Conservation (phyloP, 2,113 vertebrate species). For the Callocephalon fimbriatum region DNA sequence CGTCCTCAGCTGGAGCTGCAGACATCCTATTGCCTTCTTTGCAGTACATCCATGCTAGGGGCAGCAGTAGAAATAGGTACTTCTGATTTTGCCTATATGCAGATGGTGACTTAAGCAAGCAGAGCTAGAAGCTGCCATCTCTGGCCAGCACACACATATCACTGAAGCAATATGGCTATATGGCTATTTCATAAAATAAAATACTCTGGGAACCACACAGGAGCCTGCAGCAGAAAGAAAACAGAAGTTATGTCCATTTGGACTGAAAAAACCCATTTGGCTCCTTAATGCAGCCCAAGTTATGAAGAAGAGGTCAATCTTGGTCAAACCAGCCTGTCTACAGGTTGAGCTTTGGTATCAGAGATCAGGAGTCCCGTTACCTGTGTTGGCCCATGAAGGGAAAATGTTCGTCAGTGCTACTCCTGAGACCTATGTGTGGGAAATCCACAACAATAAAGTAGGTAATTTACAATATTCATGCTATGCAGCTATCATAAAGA, state of each 20-base stretch:
- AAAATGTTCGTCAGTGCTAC: background rate
- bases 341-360: background rate
- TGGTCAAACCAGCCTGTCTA: background rate
- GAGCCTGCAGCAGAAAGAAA: background rate
- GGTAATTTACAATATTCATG: background rate
- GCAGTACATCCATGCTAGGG: background rate
- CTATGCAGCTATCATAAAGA: background rate
- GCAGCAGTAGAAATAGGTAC: background rate
- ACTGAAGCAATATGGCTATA: background rate
- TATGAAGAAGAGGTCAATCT: background rate
- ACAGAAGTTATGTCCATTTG: background rate
- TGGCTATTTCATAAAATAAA: background rate
- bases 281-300: background rate
- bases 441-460: background rate
- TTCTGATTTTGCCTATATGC: background rate
- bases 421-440: background rate
- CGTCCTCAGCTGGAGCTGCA: background rate
- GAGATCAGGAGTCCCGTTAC: background rate
- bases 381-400: background rate
- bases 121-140: background rate
- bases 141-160: accelerated
- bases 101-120: background rate
- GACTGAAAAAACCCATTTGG: background rate
- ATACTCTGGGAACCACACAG: background rate
- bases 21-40: background rate